These are phyloP conservation scores for Oscheius sp. DNA, from an alignment of 2,888 invertebrate species.

Conservation along the genomic window DNA sequence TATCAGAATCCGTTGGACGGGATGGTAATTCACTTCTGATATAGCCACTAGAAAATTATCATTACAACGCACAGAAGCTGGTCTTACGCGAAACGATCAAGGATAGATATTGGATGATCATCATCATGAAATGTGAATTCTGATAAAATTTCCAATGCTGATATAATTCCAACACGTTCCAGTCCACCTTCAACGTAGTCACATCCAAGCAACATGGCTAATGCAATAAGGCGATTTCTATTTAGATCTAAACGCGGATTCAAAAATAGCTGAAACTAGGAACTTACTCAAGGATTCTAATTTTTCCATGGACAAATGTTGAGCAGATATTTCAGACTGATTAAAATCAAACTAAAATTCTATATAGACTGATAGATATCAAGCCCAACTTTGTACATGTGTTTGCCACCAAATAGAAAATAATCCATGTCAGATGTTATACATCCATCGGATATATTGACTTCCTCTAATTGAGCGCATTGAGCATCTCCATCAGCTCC, in stretches of 20 bases:
- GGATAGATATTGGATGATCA: conserved; percentile 54
- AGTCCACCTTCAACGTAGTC: conserved; percentile 82
- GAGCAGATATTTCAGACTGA: conserved; percentile 56
- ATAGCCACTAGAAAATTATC: conserved; percentile 38
- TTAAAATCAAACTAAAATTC: conserved; percentile 27
- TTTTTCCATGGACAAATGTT: conserved; percentile 35
- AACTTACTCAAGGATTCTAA: conserved; percentile 35
- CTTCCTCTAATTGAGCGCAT: conserved; percentile 88
- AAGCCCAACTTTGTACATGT: conserved; percentile 82
- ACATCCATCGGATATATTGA: conserved; percentile 84
- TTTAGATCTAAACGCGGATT: conserved; percentile 36
- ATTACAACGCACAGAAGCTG: background rate
- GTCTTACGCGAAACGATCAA: conserved; percentile 57
- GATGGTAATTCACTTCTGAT: conserved; percentile 43
- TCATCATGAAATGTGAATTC: conserved; percentile 54
- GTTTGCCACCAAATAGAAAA: conserved; percentile 94
- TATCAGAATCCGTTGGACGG: conserved; percentile 39
- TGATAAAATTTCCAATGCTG: conserved; percentile 54
- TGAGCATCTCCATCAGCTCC: conserved; percentile 99
- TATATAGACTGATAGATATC: background rate
- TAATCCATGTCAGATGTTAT: conserved; percentile 98
- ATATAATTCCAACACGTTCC: conserved; percentile 44
- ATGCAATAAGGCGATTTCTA: conserved; percentile 80
- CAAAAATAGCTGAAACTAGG: no score
- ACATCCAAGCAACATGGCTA: conserved; percentile 93